A percentile compares a stretch with the other conserved stretches of the same genome.
phyloP scores from a whole-genome alignment of 2,113 vertebrate species.

The Hiodon tergisus region DNA sequence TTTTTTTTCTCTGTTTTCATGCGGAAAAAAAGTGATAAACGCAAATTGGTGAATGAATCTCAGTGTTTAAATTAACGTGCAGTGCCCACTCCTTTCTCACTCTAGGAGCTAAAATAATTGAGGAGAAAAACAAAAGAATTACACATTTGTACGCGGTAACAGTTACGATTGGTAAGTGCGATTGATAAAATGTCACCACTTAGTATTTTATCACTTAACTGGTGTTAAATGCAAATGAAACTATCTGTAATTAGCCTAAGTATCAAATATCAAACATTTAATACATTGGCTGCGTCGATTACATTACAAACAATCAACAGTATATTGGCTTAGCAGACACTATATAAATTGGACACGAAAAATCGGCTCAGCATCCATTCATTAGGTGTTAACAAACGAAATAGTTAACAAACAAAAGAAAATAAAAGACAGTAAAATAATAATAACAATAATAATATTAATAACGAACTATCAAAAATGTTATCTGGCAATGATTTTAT shows the following conservation, averaged over 20 bases:
- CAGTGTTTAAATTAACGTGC: slow-evolving; percentile 29
- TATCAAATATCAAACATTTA: slow-evolving; percentile 9
- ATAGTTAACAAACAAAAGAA: not conserved
- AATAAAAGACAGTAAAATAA: not conserved
- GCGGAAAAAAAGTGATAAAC: slow-evolving; percentile 11
- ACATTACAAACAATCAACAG: slow-evolving; percentile 2
- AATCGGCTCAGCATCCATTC: slow-evolving; percentile 8
- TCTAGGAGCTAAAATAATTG: slow-evolving; percentile 16
- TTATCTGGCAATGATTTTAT: not conserved
- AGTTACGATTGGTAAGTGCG: slow-evolving; percentile 15
- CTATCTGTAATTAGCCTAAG: slow-evolving; percentile 20
- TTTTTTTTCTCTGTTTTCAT: slow-evolving; percentile 6
- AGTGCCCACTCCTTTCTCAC: slow-evolving; percentile 25
- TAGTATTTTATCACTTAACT: slow-evolving; percentile 21
- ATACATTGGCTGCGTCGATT: not conserved
- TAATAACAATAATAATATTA: not conserved
- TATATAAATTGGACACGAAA: not conserved
- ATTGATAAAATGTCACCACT: slow-evolving; percentile 23
- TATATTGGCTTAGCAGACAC: not conserved
- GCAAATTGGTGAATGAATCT: slow-evolving; percentile 23
- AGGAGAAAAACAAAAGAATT: slow-evolving; percentile 8
- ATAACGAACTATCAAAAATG: not conserved
- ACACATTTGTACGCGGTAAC: slow-evolving; percentile 22
- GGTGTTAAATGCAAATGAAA: slow-evolving; percentile 27
- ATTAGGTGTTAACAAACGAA: not conserved